A percentile compares a stretch with the other conserved stretches of the same genome.
phyloP scores from a whole-genome alignment of 53 echinoderm and acorn worm species.

The Mesocentrotus franciscanus region DNA sequence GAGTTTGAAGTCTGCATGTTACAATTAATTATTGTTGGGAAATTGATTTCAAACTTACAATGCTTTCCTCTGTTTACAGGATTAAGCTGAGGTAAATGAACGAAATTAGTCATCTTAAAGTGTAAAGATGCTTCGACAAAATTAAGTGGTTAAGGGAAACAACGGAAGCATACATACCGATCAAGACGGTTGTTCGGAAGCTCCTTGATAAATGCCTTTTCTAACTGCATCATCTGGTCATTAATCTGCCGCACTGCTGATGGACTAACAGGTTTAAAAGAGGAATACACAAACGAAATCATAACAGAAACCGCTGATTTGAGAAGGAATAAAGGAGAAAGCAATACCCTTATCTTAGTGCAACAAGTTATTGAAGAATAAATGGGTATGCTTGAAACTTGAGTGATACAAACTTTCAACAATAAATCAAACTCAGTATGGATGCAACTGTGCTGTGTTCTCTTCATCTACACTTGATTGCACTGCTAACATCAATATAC shows the following conservation, averaged over 20 bases:
- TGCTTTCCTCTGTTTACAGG: background rate
- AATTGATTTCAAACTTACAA: background rate
- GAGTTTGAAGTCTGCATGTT: too few species aligned
- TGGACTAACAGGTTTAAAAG: conserved; percentile 30
- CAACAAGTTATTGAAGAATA: background rate
- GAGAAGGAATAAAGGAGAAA: background rate
- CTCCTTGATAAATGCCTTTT: conserved; percentile 70
- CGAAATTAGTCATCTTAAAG: background rate
- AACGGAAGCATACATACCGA: conserved; percentile 4
- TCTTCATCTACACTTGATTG: background rate
- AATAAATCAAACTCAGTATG: background rate
- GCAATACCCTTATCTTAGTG: background rate
- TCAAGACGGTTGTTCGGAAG: conserved; percentile 49
- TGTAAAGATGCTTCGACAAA: background rate
- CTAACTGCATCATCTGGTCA: conserved; percentile 83
- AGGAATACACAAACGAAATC: background rate
- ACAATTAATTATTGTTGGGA: background rate
- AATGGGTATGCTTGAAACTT: too few species aligned
- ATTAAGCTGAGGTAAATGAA: background rate
- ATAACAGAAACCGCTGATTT: too few species aligned
- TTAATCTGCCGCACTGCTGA: conserved; percentile 73
- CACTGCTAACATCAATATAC: background rate
- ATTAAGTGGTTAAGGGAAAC: background rate
- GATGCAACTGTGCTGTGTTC: background rate
- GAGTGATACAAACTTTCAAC: background rate